Evolutionary conservation across 2,888 invertebrate genomes (phyloP).

Genomic region (Melieria crassipennis): DNA sequence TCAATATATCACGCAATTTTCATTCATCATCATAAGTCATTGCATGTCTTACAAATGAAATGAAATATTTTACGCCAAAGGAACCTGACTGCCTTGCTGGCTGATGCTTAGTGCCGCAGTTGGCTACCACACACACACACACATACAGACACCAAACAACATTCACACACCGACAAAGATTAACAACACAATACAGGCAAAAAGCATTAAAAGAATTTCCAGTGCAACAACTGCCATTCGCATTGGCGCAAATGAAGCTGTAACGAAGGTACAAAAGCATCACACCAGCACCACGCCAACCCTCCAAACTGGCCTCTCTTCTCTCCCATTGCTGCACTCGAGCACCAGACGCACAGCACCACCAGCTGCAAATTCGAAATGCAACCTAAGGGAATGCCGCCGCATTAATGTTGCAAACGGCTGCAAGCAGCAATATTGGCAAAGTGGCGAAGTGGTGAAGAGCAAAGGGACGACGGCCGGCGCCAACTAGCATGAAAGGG

Average conservation of each 20-base stretch:
- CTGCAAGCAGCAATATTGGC: neutral
- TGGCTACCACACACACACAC: neutral
- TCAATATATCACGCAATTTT: constrained; percentile 55
- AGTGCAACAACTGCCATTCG: constrained; percentile 35
- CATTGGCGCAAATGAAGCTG: constrained; percentile 46
- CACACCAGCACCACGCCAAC: neutral
- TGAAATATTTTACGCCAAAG: constrained; percentile 52
- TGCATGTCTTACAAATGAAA: constrained; percentile 50
- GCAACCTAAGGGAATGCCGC: constrained; percentile 17
- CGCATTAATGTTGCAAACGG: constrained; percentile 1
- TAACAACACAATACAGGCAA: constrained; percentile 3
- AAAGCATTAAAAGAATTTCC: constrained; percentile 13
- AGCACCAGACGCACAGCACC: neutral
- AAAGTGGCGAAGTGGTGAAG: neutral
- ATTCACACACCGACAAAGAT: constrained; percentile 3
- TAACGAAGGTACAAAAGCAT: constrained; percentile 12
- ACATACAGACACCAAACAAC: neutral
- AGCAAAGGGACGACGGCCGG: too few relatives aligned
- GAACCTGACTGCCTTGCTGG: neutral
- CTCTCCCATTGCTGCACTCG: neutral
- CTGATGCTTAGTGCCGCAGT: neutral
- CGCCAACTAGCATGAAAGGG: too few relatives aligned
- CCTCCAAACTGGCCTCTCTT: neutral
- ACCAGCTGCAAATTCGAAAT: constrained; percentile 11
- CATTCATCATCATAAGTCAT: constrained; percentile 66